phyloP scores from a whole-genome alignment of 2,797 vertebrate genomes.

The Xiphorhynchus erythropygius region DNA sequence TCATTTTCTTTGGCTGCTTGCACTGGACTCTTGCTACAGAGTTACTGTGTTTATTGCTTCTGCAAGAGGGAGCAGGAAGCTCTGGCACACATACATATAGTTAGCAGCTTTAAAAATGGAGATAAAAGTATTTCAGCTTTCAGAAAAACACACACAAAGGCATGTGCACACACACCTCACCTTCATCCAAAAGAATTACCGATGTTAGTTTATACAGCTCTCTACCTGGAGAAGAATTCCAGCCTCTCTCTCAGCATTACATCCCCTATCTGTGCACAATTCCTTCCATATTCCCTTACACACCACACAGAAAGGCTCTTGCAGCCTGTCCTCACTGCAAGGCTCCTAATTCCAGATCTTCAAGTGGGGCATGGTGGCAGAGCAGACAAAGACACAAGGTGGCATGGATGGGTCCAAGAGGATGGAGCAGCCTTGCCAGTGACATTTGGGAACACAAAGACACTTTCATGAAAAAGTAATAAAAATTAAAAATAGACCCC shows the following conservation, averaged over 20 bases:
- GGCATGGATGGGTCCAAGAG: not conserved
- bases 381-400: not conserved
- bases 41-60: not conserved
- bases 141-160: not conserved
- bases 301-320: not conserved
- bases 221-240: not conserved
- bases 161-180: not conserved
- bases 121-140: not conserved
- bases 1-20: not conserved
- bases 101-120: not conserved
- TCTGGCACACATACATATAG: not conserved
- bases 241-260: not conserved
- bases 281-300: not conserved
- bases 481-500: not conserved
- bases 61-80: not conserved
- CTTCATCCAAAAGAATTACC: not conserved
- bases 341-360: not conserved
- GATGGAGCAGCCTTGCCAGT: not conserved
- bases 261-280: rapidly evolving
- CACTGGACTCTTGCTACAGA: not conserved
- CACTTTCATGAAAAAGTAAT: not conserved
- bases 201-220: not conserved
- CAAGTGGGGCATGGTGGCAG: not conserved
- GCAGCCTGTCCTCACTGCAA: not conserved
- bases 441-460: not conserved